A percentile compares a stretch with the other conserved stretches of the same genome.
These are phyloP conservation scores for Panulirus ornatus DNA, from an alignment of 1,140 invertebrate genomes.

Conservation along the genomic window DNA sequence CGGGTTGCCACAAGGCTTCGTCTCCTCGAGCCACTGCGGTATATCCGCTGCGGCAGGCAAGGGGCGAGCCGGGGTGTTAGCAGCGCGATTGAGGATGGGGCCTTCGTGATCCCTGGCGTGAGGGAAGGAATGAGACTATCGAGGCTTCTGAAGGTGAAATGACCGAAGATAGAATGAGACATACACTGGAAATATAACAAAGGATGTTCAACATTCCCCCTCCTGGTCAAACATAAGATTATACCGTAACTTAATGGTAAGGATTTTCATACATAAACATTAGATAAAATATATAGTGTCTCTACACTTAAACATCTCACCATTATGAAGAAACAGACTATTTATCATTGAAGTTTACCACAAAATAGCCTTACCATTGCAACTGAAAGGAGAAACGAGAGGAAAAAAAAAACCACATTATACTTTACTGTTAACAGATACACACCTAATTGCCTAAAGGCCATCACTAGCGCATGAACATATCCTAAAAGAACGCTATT, in stretches of 20 bases:
- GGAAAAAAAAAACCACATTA: too few species aligned
- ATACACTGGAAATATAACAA: not conserved
- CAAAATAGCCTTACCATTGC: too few species aligned
- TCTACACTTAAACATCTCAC: too few species aligned
- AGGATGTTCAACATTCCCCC: conserved; percentile 21
- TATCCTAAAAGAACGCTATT: too few species aligned
- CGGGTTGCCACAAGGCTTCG: not conserved
- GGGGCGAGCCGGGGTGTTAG: too few species aligned
- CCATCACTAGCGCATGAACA: too few species aligned
- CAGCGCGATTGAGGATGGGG: not conserved
- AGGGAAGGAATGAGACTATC: conserved; percentile 35
- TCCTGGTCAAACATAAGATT: conserved; percentile 15
- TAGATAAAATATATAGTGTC: too few species aligned
- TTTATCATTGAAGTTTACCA: too few species aligned
- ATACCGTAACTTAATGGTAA: not conserved
- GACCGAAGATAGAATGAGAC: conserved; percentile 7
- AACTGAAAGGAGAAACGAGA: too few species aligned
- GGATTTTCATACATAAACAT: not conserved
- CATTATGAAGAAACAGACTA: too few species aligned
- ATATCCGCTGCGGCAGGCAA: not conserved
- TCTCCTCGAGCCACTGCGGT: not conserved
- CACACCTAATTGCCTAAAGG: too few species aligned
- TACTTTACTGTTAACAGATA: too few species aligned
- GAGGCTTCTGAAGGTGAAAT: not conserved
- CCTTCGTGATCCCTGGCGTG: not conserved